phyloP scores from a whole-genome alignment of 2,797 vertebrate genomes.

The Myotis myotis region DNA sequence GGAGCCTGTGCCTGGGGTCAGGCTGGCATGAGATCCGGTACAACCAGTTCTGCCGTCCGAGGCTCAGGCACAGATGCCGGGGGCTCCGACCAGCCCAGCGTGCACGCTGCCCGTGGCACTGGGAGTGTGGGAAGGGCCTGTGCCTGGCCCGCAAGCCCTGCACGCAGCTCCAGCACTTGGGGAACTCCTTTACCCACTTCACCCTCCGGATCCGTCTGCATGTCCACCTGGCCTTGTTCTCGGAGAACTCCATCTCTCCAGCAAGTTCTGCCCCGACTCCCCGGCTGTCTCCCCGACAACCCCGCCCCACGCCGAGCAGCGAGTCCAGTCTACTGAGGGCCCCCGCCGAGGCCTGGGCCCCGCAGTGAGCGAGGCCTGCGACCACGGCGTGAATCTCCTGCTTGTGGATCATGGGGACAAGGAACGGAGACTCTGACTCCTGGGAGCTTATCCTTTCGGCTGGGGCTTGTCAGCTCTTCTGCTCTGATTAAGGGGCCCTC shows the following conservation, averaged over 20 bases:
- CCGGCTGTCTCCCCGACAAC: neutral
- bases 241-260: neutral
- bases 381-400: accelerated
- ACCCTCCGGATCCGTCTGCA: neutral
- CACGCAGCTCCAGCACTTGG: accelerated
- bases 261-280: neutral
- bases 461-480: neutral
- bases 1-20: neutral
- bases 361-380: neutral
- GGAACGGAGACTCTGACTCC: neutral
- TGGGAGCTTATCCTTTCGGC: neutral
- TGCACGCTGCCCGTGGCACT: accelerated
- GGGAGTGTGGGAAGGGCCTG: neutral
- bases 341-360: neutral
- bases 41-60: neutral
- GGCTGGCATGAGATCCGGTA: neutral
- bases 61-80: neutral
- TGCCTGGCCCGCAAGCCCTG: neutral
- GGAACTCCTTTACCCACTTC: accelerated
- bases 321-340: neutral
- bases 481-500: neutral
- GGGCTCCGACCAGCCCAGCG: neutral
- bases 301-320: neutral
- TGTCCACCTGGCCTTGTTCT: neutral
- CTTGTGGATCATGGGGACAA: neutral